These are phyloP conservation scores for Jacana jacana DNA, from an alignment of 2,113 vertebrate species.

Conservation along the genomic window DNA sequence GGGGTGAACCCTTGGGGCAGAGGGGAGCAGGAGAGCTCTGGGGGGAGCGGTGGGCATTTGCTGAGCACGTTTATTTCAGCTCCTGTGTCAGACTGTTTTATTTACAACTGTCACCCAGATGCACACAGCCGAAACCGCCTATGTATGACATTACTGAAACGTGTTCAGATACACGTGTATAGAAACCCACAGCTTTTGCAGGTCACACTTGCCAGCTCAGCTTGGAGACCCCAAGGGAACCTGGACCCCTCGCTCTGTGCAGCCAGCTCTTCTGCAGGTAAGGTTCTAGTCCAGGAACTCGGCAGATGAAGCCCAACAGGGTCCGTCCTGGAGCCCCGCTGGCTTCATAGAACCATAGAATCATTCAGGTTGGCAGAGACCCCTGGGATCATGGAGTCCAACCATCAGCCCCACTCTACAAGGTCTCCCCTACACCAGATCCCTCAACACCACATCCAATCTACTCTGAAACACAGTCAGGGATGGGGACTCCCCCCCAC, in stretches of 20 bases:
- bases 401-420: too few relatives aligned
- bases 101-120: background rate
- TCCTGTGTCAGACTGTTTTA: background rate
- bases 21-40: background rate
- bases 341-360: too few relatives aligned
- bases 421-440: too few relatives aligned
- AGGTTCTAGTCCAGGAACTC: accelerated
- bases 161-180: too few relatives aligned
- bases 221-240: background rate
- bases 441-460: too few relatives aligned
- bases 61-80: background rate
- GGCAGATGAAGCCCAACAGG: accelerated
- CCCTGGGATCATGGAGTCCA: too few relatives aligned
- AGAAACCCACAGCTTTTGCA: background rate
- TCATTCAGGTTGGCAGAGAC: too few relatives aligned
- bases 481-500: too few relatives aligned
- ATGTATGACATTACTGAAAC: too few relatives aligned
- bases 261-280: background rate
- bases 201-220: background rate
- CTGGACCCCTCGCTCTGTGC: background rate
- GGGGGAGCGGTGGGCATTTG: background rate
- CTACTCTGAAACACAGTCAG: too few relatives aligned
- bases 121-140: too few relatives aligned
- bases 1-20: background rate
- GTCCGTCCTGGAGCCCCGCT: accelerated